Evolutionary conservation across 2,888 invertebrate genomes (phyloP), one percentile per base, ranked within the genome.

Genomic region (Habrosyne pyritoides): DNA sequence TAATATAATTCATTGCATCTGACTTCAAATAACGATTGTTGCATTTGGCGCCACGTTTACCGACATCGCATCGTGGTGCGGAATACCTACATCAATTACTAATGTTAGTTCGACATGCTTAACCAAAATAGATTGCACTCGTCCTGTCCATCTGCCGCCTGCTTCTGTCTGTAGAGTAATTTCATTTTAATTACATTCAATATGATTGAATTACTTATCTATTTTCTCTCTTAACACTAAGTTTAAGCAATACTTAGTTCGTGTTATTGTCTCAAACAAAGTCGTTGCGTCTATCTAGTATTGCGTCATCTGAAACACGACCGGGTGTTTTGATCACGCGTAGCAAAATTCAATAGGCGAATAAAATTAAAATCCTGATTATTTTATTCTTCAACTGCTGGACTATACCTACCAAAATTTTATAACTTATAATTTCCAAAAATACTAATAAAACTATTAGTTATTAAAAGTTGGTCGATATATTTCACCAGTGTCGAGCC

Each of bases 111-210:
- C 54, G 58, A 60, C 54, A 61, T 61, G 61, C 55, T 53, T 47
- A 48, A 28, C 61, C 59, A 64, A 81, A 82, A 82, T 81, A 82
- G 79, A 77, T 69, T 60, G 60, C 64, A 75, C 70, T 71, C 61
- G 69, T 69, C 67, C 67, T 61, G 68, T 61, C 56, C 55, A 55
- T 58, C 47, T 55, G 52, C 24, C 54, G 58, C 61, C 36, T 36
- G 36, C 36, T 14, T 0, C 30, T 12, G 14, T 0, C 33, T 5
- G 14, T 5, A 14, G 36, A 5, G 66, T 61, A 63, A 65, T 67
- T 56, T 51, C 55, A n/a, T 62, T 63, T 62, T 61, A 59, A 61
- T 65, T 64, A 24, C 24, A 5, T 24, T 24, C 24, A 24, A 24
- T 24, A 24, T 24, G n/a, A n/a, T n/a, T n/a, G n/a, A n/a, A n/a